phyloP scores from a whole-genome alignment of 2,113 vertebrate genomes.

The rabbit (Oryctolagus cuniculus) region mOryCun1.1 NC_091447.1:51783501-51784000 shows the following conservation, averaged over 20 bases:
- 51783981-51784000: neutral
- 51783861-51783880: neutral
- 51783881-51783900: neutral
- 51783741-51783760: neutral
- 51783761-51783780: neutral
- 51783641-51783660: too few species aligned
- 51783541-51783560: neutral
- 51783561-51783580: neutral
- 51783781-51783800: neutral
- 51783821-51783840: too few species aligned
- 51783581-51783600: neutral
- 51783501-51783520: neutral
- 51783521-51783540: neutral
- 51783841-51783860: too few species aligned
- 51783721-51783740: neutral
- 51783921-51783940: neutral
- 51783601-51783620: too few species aligned
- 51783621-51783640: too few species aligned
- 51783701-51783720: neutral
- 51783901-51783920: neutral
- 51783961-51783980: too few species aligned
- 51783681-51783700: too few species aligned
- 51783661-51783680: too few species aligned
- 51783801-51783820: neutral
- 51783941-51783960: neutral